Evolutionary conservation across 2,888 invertebrate species (phyloP).

Genomic region (Parnassius orleans): DNA sequence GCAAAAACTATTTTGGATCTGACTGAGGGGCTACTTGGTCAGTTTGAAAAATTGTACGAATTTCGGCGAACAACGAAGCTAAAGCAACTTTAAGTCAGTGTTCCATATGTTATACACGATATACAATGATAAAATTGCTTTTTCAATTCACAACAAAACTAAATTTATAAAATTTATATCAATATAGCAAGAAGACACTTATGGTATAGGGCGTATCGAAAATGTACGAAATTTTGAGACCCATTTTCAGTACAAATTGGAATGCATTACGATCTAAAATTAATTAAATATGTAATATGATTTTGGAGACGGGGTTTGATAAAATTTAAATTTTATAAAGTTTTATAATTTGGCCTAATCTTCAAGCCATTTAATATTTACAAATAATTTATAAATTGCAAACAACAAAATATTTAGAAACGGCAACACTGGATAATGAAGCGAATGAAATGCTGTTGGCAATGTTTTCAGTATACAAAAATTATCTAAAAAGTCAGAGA

Average conservation of each 20-base stretch:
- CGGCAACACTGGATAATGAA: neutral
- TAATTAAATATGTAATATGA: neutral
- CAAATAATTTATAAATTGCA: neutral
- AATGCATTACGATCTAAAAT: constrained; percentile 27
- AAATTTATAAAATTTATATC: neutral
- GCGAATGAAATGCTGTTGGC: neutral
- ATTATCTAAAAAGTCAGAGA: neutral
- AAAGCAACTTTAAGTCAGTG: no score
- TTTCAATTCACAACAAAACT: no score
- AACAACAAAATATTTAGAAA: neutral
- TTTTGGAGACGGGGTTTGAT: neutral
- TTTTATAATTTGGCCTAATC: neutral
- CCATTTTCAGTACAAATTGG: constrained; percentile 31
- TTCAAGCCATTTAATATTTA: neutral
- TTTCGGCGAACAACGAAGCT: no score
- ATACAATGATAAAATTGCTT: no score
- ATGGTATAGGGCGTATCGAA: constrained; percentile 12
- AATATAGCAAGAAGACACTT: constrained; percentile 24
- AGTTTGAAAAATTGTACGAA: no score
- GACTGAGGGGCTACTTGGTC: no score
- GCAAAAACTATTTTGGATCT: no score
- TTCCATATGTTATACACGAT: no score
- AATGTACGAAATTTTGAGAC: constrained; percentile 18
- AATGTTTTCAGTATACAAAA: constrained; percentile 5
- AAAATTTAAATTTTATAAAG: neutral